Base-by-base conservation (phyloP, 1,140 invertebrate genomes). In the Manduca sexta region DNA sequence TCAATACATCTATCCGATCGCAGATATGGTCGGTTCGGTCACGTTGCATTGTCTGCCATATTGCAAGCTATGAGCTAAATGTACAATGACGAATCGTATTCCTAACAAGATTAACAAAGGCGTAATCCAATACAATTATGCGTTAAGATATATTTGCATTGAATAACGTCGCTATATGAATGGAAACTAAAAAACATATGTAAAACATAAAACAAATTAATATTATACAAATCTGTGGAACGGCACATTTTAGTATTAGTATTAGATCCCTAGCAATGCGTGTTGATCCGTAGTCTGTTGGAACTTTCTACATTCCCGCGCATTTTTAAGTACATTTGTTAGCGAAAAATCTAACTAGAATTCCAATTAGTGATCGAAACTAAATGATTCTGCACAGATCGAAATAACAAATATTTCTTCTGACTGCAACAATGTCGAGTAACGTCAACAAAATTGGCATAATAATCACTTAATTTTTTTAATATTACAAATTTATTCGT, bases 61-160 rank as follows among this genome's bases (percentile, higher is more conserved):
- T 26, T 26, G 21, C 21, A 35, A 42, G 41, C 33, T 48, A 60
- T 57, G 21, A 8, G 59, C 53, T 47, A 42, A 40, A 57, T 46
- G 33, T 48, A 37, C 33, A 41, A 54, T 62, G 67, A 64, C 68
- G 60, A 72, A 70, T 70, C 69, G 62, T 69, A 80, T 81, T 82
- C 81, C 74, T 81, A 74, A 82, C 78, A 79, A 82, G 78, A 78
- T 71, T 76, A 75, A 80, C 78, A 78, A 72, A 70, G 60, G 64
- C 63, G 68, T 60, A 50, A 52, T 58, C 62, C 56, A 55, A 56
- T 34, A 39, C 40, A 34, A 18, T 35, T 34, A 45, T 45, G n/a
- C 2, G 16, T 35, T 34, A 33, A 34, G 15, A 45, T 11, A 45
- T 21, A 45, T 45, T 45, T 45, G 43, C 43, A 45, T 45, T 45